Percentiles rank a stretch among this genome's conserved stretches.
These are phyloP conservation scores for Neolamprologus sp. DNA, from an alignment of 2,113 vertebrate genomes.

Conservation along the genomic window DNA sequence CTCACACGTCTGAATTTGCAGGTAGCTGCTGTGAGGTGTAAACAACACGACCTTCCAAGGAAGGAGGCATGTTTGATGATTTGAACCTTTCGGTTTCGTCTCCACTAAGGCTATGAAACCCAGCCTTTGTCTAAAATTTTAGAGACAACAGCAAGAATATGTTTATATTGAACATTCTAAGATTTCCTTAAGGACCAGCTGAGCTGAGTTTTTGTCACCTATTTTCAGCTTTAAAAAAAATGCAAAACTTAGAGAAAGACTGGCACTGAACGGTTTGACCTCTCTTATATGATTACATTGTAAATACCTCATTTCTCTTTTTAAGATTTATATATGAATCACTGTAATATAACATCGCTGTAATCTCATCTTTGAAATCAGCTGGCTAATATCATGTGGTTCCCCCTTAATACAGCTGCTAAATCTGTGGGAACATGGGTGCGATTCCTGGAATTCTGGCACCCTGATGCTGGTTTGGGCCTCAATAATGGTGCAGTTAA, in stretches of 20 bases:
- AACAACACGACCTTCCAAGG: background rate
- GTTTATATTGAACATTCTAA: background rate
- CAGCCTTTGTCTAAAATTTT: background rate
- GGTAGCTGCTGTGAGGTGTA: background rate
- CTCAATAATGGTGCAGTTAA: background rate
- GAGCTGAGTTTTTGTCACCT: background rate
- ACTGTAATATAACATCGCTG: fast-evolving
- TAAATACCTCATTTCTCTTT: background rate
- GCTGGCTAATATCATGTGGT: background rate
- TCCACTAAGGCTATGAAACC: background rate
- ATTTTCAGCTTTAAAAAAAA: background rate
- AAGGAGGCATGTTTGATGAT: background rate
- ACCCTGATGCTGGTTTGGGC: background rate
- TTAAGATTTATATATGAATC: background rate
- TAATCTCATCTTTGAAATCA: background rate
- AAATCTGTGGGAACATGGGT: background rate
- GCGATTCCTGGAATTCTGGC: background rate
- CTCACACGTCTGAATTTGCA: background rate
- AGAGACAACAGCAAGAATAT: background rate
- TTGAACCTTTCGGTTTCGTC: background rate
- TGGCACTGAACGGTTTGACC: background rate
- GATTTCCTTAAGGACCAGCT: background rate
- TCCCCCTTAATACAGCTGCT: background rate
- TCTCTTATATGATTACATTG: background rate
- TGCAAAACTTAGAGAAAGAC: background rate